These are phyloP conservation scores for Onychomys torridus DNA, from an alignment of 2,797 vertebrate species.

Conservation along the genomic window DNA sequence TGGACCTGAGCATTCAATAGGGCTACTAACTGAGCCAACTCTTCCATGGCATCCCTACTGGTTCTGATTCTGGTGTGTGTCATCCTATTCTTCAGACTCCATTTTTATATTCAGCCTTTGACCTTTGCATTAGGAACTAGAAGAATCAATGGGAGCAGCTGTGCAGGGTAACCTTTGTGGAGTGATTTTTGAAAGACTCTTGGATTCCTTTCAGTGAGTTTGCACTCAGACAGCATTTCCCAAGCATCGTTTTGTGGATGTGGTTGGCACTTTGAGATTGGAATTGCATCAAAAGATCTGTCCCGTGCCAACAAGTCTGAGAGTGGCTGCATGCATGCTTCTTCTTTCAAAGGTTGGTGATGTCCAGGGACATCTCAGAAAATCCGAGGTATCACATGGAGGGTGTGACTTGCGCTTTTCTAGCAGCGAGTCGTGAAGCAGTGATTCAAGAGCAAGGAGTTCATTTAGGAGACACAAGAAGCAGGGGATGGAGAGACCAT, in stretches of 20 bases:
- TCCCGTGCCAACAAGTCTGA: not conserved
- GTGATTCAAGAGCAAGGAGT: not conserved
- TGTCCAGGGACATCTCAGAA: not conserved
- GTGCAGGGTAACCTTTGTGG: not conserved
- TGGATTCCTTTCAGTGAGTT: not conserved
- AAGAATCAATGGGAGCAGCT: not conserved
- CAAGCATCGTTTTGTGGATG: not conserved
- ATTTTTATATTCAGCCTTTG: slow-evolving; percentile 34
- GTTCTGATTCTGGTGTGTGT: slow-evolving; percentile 49
- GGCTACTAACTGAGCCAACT: not conserved
- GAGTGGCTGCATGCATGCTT: not conserved
- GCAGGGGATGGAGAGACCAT: not conserved
- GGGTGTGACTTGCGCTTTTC: not conserved
- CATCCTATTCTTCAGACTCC: not conserved
- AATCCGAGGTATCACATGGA: not conserved
- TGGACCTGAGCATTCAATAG: not conserved
- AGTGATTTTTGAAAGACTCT: not conserved
- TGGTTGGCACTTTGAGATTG: not conserved
- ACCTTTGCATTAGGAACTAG: not conserved
- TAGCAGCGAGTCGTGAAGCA: not conserved
- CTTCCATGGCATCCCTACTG: not conserved
- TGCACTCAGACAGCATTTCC: not conserved
- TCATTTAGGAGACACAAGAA: not conserved
- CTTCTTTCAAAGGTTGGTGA: not conserved
- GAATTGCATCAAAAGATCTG: not conserved